phyloP scores from a whole-genome alignment of 2,113 vertebrate species.

The Brachypodius melanocephalos region DNA sequence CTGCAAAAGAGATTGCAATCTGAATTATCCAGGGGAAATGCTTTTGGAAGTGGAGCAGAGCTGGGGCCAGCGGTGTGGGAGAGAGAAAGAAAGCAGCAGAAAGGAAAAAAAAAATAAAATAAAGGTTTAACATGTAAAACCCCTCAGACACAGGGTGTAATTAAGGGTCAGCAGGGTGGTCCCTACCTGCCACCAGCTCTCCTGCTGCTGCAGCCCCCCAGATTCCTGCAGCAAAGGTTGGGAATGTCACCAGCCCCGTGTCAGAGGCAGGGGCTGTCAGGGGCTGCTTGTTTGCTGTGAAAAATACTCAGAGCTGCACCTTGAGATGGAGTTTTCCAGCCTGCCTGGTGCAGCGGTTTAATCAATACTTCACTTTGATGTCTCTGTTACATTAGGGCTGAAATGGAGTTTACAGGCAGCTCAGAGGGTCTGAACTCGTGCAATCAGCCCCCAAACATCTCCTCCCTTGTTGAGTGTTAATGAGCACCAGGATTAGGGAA shows the following conservation, averaged over 20 bases:
- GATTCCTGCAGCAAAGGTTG: not conserved
- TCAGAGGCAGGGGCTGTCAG: not conserved
- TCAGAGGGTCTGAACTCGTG: not conserved
- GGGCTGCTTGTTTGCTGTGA: slow-evolving; percentile 13
- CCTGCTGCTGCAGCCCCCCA: not conserved
- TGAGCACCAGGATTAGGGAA: not conserved
- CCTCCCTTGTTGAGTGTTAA: not conserved
- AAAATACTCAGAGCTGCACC: not conserved
- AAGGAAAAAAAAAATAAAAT: not conserved
- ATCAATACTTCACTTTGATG: slow-evolving; percentile 39
- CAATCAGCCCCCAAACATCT: not conserved
- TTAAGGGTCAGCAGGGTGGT: not conserved
- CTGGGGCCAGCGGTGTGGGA: not conserved
- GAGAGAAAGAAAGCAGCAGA: not conserved
- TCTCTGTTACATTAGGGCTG: not conserved
- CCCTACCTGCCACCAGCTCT: not conserved
- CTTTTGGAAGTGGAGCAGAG: not conserved
- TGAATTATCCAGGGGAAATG: not conserved
- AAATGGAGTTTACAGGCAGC: not conserved
- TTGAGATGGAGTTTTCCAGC: not conserved
- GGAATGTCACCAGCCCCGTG: not conserved
- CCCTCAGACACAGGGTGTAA: not conserved
- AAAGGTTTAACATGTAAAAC: not conserved
- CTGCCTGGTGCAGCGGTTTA: not conserved
- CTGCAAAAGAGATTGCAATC: not conserved